Base-by-base conservation (phyloP, 2,888 invertebrate species). In the Cepaea hortensis region DNA sequence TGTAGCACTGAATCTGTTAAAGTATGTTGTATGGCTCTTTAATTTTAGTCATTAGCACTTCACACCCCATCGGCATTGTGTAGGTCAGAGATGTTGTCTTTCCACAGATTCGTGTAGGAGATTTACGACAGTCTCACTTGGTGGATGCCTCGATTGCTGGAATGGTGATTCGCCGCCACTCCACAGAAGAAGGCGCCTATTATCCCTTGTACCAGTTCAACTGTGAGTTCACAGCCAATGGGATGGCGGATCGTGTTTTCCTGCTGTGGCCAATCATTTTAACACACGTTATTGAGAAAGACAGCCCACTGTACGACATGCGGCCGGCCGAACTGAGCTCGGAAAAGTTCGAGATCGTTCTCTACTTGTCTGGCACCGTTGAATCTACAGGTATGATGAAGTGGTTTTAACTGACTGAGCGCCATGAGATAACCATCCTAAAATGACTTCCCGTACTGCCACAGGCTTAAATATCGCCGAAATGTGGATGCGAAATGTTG, bases 261-360 rank as follows among this genome's bases (percentile, higher is more conserved):
- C 98, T 99, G 94, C 98, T 99, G 91, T 99, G 99, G 98, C 99
- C 99, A 6, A 97, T 98, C 91, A 98, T 97, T 62, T 97, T 99
- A 89, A 98, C 97, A 62, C 99, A 99, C 95, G 97, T 97, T 95
- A 98, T 98, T 93, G 97, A 97, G 94, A 96, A 97, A 88, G 96
- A 96, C 90, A 98, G 97, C 87, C 99, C 98, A 0, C 95, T 98
- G 68, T 99, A 97, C 95, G 96, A 96, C 93, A 96, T 98, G 92
- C 97, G 97, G 0, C 98, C 98, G 20, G 97, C 97, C 82, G 98
- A 98, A 94, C 96, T 98, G 96, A 95, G 97, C 80, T 96, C 96
- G 91, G 98, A 98, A 94, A 96, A 97, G 91, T 98, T 98, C 93
- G 99, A 99, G 95, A 97, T 98, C 90, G 97, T 98, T 88, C 98